A percentile compares a stretch with the other conserved stretches of the same genome.
Evolutionary conservation across 2,113 vertebrate species (phyloP).

Genomic region (Prietella phreatophila): DNA sequence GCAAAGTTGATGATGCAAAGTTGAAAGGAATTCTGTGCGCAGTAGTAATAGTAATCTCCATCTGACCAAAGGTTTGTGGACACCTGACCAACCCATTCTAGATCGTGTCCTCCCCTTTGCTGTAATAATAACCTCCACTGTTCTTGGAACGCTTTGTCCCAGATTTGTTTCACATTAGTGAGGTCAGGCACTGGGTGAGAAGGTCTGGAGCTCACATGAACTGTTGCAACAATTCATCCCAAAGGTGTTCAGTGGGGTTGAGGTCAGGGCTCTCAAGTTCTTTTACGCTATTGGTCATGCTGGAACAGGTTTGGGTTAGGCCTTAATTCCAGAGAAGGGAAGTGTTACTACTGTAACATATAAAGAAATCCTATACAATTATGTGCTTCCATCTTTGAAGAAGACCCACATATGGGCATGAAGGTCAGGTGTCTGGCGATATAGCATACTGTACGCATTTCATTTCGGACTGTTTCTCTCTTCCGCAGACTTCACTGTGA

Average conservation of each 20-base stretch:
- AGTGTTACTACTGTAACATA: background rate
- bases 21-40: background rate
- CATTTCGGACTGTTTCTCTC: background rate
- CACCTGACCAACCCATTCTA: background rate
- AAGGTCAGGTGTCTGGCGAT: background rate
- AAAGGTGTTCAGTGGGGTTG: background rate
- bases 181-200: background rate
- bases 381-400: background rate
- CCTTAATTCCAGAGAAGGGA: background rate
- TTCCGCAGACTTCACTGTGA: constrained; percentile 83
- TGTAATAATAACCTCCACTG: background rate
- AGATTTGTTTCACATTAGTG: background rate
- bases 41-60: background rate
- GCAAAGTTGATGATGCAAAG: background rate
- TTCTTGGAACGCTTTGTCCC: background rate
- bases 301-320: background rate
- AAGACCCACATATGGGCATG: background rate
- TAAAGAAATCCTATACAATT: background rate
- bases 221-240: background rate
- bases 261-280: background rate
- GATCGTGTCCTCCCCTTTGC: background rate
- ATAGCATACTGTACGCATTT: background rate
- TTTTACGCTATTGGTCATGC: background rate
- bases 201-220: background rate
- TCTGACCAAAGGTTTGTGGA: background rate